Base-by-base conservation (phyloP, 2,888 invertebrate species). In the Meteorus cinctellus region DNA sequence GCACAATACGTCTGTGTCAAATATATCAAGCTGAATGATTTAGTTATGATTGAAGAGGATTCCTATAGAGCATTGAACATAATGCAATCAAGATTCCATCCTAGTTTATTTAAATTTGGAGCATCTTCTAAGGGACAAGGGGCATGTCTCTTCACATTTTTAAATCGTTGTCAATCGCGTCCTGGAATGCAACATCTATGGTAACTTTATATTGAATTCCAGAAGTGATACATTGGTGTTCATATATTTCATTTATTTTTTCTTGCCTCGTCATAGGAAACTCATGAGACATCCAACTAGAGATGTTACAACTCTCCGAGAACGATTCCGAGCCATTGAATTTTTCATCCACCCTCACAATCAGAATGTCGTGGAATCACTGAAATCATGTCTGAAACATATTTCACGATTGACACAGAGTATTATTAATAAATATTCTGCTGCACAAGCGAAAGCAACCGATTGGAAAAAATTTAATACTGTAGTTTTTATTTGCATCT, bases 11-110 rank as follows among this genome's bases (percentile, higher is more conserved):
- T 92, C 73, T 90, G 91, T 77, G 86, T 95, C 67, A 91, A 91
- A 79, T 91, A 91, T 79, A 91, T 94, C 77, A 92, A 92, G 0
- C 87, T 95, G 94, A 91, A 92, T 69, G 92, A 95, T 84, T 91
- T 94, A 83, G 93, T 96, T 24, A 92, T 93, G 80, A 91, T 96
- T 77, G 95, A 95, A 88, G 92, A 93, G 51, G 93, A 94, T 80
- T 93, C 94, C 0, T 95, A 94, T 88, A 92, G 92, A 75, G 94
- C 95, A 0, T 90, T 97, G 59, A 94, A 96, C 87, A 94, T 97
- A 80, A 95, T 97, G 88, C 92, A 93, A 78, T 91, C 92, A 2
- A 92, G 93, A 71, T 91, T 92, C 1, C 96, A 96, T 85, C 96
- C 96, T 10, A 94, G 95, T 77, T 92, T 92, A 45, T 95, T 94